Conservation (phyloP, 2,888 invertebrate species). For the Orthonychiurus folsomi region DNA sequence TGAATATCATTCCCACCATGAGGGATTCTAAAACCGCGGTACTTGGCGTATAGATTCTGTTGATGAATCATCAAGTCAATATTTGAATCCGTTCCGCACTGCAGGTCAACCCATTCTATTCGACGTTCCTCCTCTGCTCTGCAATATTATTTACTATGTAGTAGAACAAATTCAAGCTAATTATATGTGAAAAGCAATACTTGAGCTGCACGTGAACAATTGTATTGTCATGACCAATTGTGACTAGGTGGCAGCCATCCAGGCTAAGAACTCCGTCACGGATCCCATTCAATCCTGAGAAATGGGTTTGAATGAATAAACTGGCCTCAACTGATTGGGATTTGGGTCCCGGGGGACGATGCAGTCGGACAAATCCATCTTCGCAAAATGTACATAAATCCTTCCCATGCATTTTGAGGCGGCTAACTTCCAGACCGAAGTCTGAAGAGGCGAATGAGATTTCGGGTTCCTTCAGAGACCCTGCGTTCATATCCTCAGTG, state of each 20-base stretch:
- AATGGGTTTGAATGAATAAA: slow-evolving; percentile 28
- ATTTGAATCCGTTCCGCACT: background rate
- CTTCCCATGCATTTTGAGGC: slow-evolving; percentile 23
- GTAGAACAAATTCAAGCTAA: no score
- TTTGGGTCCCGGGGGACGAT: slow-evolving; percentile 26
- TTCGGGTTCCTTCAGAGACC: slow-evolving; percentile 32
- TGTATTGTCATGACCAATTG: slow-evolving; percentile 33
- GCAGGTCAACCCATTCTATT: slow-evolving; percentile 5
- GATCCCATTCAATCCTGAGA: slow-evolving; percentile 27
- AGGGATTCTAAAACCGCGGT: background rate
- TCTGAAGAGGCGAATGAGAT: slow-evolving; percentile 18
- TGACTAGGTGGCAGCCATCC: slow-evolving; percentile 32
- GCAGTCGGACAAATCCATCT: slow-evolving; percentile 26
- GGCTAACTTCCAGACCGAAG: slow-evolving; percentile 23
- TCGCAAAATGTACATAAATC: slow-evolving; percentile 31
- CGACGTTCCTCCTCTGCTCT: no score
- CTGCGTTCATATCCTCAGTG: slow-evolving; percentile 30
- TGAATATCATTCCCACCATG: no score
- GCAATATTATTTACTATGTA: no score
- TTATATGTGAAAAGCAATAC: no score
- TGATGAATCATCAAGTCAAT: background rate
- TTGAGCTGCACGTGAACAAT: slow-evolving; percentile 26
- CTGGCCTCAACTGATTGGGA: slow-evolving; percentile 12
- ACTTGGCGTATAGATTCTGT: background rate
- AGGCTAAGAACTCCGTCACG: slow-evolving; percentile 31